Base-by-base conservation (phyloP, 2,888 invertebrate genomes). In the Melanargia galathea region DNA sequence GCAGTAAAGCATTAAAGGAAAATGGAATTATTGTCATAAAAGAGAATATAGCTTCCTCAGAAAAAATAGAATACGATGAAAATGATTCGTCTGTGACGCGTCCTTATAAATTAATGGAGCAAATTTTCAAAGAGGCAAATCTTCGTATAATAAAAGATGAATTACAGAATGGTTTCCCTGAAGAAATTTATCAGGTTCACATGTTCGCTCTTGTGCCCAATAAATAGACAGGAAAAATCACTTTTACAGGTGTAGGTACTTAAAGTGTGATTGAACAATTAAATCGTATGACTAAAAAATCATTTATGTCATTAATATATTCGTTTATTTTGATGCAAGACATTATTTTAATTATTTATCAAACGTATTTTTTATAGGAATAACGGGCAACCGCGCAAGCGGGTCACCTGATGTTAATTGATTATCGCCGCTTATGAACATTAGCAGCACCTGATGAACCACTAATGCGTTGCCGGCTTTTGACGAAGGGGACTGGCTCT, bases 1-100 rank as follows among this genome's bases (percentile, higher is more conserved):
- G 96, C 80, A 87, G 97, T 26, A 66, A 72, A 16, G 73, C 81
- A 4, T 71, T 90, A 13, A 71, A 77, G 1, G 49, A 73, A 38
- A 74, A 83, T 18, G 87, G 88, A 0, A 72, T 88, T 2, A 83
- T 89, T 52, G 67, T 89, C 18, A 67, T 87, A 13, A 90, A 90
- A 75, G 89, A 99, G 82, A 99, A 99, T 84, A 92, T 97, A 2
- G 94, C 96, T 11, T 92, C 93, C 3, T 87, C 93, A 0, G 91
- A 92, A 0, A 91, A 92, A 62, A 81, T 94, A 1, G 95, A 96
- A 72, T 90, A 94, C 43, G 99, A 99, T 80, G 93, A 94, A 0
- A 92, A 93, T 55, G 99, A 99, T 87, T 97, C 97, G 8, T 98
- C 98, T 0, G 95, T 97, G 16, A 98, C 98, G 0, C 90, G 99